Evolutionary conservation across 2,888 invertebrate species (phyloP), one percentile per base, ranked within the genome.

Genomic region (Yponomeuta evonymella): DNA sequence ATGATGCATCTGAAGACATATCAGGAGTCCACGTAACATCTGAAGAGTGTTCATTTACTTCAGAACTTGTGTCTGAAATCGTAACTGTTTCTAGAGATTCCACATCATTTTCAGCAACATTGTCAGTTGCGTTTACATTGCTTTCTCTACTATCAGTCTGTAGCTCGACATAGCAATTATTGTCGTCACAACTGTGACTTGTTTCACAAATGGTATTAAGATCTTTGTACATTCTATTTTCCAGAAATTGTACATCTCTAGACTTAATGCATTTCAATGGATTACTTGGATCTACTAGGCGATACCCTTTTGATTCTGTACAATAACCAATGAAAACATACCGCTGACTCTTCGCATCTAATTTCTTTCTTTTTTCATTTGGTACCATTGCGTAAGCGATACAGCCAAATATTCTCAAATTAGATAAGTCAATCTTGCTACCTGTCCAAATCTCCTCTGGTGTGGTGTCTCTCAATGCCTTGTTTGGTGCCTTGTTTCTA

Each of bases 251-350:
- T 15, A 69, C 30, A 58, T 51, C 69, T 69, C 58, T 51, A 33
- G 69, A n/a, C 51, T 69, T 70, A 5, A 70, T 65, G n/a, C 70
- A 66, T 70, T 67, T 58, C 10, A 66, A 51, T 15, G 71, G 70
- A 70, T 68, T 65, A 11, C 69, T 58, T 23, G 72, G 71, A 51
- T 74, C 68, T 8, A 73, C 62, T 51, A 74, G 68, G 62, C 73
- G 51, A 71, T 73, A 74, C 4, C 72, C 74, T 69, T 73, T 73
- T 15, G 70, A 69, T 8, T 72, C 69, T 33, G 58, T 70, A 62
- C 73, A 71, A 66, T 73, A 73, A 23, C 72, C 73, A 29, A 71
- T 70, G 71, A 72, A 72, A 8, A 71, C 69, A 33, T 43, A 70
- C 48, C 71, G n/a, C 65, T 71, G 69, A 65, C 70, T n/a, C 23